phyloP scores from a whole-genome alignment of 2,888 invertebrate genomes.

The Mythimna albipuncta region DNA sequence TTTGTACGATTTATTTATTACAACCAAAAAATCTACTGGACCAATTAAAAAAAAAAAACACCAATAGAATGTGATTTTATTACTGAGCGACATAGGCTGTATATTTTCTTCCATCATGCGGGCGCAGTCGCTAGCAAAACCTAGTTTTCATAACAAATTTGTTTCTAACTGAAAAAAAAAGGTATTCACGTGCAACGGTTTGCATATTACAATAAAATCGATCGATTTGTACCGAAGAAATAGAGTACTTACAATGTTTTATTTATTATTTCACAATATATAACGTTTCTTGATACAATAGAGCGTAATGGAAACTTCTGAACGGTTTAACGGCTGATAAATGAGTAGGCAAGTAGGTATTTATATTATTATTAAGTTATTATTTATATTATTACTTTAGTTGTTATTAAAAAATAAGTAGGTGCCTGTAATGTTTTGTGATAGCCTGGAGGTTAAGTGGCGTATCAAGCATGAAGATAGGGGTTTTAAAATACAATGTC shows the following conservation, averaged over 20 bases:
- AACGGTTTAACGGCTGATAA: conserved; percentile 17
- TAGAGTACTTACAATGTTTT: conserved; percentile 25
- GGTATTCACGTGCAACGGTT: neutral
- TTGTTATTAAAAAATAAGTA: conserved; percentile 15
- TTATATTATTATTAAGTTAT: neutral
- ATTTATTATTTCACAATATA: conserved; percentile 45
- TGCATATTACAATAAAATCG: conserved; percentile 8
- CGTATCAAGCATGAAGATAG: neutral
- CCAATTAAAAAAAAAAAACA: too few relatives aligned
- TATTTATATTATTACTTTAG: conserved; percentile 1
- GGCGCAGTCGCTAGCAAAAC: too few relatives aligned
- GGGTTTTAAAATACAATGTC: neutral
- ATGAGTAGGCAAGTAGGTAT: conserved; percentile 25
- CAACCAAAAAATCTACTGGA: too few relatives aligned
- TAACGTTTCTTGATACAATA: conserved; percentile 4
- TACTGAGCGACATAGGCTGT: too few relatives aligned
- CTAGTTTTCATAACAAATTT: neutral
- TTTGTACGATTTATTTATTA: too few relatives aligned
- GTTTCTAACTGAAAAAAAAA: conserved; percentile 7
- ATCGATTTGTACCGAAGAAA: neutral
- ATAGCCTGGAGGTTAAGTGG: conserved; percentile 23
- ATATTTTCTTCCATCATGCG: too few relatives aligned
- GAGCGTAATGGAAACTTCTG: conserved; percentile 40
- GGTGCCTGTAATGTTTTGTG: neutral
- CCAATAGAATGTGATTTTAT: too few relatives aligned